A percentile compares a stretch with the other conserved stretches of the same genome.
Evolutionary conservation across 2,113 vertebrate species (phyloP).

Genomic region (Cynocephalus volans): DNA sequence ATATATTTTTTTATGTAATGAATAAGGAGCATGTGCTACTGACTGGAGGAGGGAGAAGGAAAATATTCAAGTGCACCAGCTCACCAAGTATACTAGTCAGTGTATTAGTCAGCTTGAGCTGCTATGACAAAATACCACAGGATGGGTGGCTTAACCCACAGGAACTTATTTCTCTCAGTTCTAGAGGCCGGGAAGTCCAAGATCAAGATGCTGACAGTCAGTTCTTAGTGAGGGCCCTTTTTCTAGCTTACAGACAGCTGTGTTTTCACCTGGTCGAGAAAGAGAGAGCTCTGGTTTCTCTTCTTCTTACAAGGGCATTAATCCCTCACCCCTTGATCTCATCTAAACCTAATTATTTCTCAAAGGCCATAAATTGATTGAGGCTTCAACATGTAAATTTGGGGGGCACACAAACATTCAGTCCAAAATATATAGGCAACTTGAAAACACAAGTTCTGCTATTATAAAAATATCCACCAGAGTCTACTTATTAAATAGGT

Average conservation of each 20-base stretch:
- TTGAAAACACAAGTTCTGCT: not conserved
- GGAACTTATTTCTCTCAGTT: not conserved
- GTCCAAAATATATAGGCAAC: not conserved
- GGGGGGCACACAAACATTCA: no score
- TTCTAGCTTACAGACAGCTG: not conserved
- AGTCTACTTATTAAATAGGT: constrained; percentile 56
- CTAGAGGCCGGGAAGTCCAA: not conserved
- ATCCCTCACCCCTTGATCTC: not conserved
- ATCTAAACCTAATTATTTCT: not conserved
- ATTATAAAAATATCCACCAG: constrained; percentile 8
- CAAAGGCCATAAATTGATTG: not conserved
- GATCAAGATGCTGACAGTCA: not conserved
- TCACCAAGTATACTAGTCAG: not conserved
- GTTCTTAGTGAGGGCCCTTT: not conserved
- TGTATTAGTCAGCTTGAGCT: not conserved
- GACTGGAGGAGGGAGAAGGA: not conserved
- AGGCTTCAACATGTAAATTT: not conserved
- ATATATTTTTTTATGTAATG: not conserved
- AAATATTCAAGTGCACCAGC: not conserved
- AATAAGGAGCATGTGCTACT: not conserved
- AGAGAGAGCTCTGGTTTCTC: not conserved
- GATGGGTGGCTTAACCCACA: not conserved
- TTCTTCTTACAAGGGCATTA: not conserved
- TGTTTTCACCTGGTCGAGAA: not conserved
- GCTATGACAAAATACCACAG: not conserved